These are phyloP conservation scores for Oncopodura yosiiana DNA, from an alignment of 1,140 invertebrate genomes.

Conservation along the genomic window DNA sequence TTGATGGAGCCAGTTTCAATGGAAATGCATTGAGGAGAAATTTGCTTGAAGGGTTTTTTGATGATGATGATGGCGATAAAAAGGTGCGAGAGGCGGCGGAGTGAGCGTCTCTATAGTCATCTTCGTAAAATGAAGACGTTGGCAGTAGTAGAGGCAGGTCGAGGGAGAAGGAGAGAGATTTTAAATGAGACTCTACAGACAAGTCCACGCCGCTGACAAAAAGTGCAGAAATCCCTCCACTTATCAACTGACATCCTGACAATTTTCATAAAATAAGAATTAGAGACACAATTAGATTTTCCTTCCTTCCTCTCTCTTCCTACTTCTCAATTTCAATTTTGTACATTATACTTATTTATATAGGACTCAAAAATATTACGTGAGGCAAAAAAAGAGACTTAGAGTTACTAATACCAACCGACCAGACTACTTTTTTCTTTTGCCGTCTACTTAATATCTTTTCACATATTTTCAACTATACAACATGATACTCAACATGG, in stretches of 20 bases:
- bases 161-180: conserved; percentile 74
- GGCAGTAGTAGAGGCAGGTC: conserved; percentile 70
- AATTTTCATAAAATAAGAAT: conserved; percentile 21
- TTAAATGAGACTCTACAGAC: conserved; percentile 68
- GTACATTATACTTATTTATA: not conserved
- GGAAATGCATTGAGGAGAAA: conserved; percentile 60
- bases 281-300: conserved; percentile 7
- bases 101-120: not conserved
- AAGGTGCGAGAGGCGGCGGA: not conserved
- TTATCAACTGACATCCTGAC: conserved; percentile 75
- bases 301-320: not conserved
- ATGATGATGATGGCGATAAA: not conserved
- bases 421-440: too few relatives aligned
- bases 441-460: too few relatives aligned
- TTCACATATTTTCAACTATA: too few relatives aligned
- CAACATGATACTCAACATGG: too few relatives aligned
- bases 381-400: not conserved
- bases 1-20: conserved; percentile 79
- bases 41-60: not conserved
- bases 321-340: not conserved
- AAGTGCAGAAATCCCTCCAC: conserved; percentile 72
- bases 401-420: too few relatives aligned
- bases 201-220: conserved; percentile 74
- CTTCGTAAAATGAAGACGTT: conserved; percentile 30
- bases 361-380: not conserved